phyloP scores from a whole-genome alignment of 1,140 invertebrate species.

The Pectinophora gossypiella region DNA sequence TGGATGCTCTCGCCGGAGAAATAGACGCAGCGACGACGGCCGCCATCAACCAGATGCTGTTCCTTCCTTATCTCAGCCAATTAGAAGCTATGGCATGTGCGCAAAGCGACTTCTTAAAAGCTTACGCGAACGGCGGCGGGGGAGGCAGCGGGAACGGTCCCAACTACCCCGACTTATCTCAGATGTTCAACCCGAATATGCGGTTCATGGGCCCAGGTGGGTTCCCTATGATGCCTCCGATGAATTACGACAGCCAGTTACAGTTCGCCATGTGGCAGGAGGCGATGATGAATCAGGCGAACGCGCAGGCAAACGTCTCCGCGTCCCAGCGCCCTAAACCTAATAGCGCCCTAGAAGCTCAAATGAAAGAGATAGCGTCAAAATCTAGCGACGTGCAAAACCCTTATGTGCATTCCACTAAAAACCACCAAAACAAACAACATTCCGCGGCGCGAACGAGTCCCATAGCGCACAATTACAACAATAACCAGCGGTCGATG shows the following conservation, averaged over 20 bases:
- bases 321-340: conserved; percentile 39
- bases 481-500: conserved; percentile 43
- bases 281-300: conserved; percentile 74
- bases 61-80: conserved; percentile 82
- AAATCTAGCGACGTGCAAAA: conserved; percentile 64
- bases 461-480: conserved; percentile 62
- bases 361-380: conserved; percentile 50
- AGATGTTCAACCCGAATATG: conserved; percentile 66
- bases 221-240: conserved; percentile 68
- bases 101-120: conserved; percentile 71
- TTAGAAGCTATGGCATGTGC: conserved; percentile 71
- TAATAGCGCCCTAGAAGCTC: conserved; percentile 37
- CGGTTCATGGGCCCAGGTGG: conserved; percentile 60
- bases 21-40: conserved; percentile 81
- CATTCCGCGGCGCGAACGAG: conserved; percentile 68
- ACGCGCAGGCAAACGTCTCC: conserved; percentile 64
- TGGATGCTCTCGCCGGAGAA: conserved; percentile 75
- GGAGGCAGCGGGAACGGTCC: conserved; percentile 62
- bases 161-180: conserved; percentile 70
- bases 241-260: conserved; percentile 77
- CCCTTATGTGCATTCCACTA: conserved; percentile 65
- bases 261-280: conserved; percentile 83
- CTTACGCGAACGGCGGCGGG: conserved; percentile 66
- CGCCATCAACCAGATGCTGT: conserved; percentile 82
- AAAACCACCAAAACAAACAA: conserved; percentile 50